Base-by-base conservation (phyloP, 2,888 invertebrate genomes). In the Meiosimyza platycephala region DNA sequence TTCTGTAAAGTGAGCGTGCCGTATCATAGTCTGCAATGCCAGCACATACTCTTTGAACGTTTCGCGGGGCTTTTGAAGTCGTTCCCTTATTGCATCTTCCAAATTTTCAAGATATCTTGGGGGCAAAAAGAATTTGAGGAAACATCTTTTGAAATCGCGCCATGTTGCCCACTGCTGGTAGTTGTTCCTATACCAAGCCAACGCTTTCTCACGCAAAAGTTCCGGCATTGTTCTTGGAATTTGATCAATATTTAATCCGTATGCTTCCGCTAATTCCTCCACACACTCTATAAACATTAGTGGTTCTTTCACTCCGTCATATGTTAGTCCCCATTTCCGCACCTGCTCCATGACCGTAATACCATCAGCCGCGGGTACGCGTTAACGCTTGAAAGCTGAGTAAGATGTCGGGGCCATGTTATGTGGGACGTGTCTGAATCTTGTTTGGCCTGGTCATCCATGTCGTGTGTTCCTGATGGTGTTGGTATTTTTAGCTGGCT, bases 21-120 rank as follows among this genome's bases (percentile, higher is more conserved):
- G 40, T 1, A 40, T 40, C 6, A 40, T 6, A 1, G 40, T 40
- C 7, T 40, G 40, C 5, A 40, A 55, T 5, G 54, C 47, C 16
- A 72, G 13, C 2, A 65, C 33, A 22, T 62, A 72, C 13, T 72
- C 52, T 16, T 33, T 40, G 40, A 59, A 66, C 2, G 12, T 13
- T 47, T 72, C 66, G 5, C 60, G n/a, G 4, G 66, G 33, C 7
- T 40, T n/a, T 40, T 72, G 59, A 3, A 22, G n/a, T 2, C 65
- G n/a, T 2, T 48, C 28, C 2, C 72, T 28, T 15, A 67, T 67
- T 13, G 50, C 62, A n/a, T 72, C 72, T 9, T 72, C 67, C 22
- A 72, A 47, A 11, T 62, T 6, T 16, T 67, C 72, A 12, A 62
- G 47, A 16, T 67, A 72, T 7, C 72, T 28, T 6, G 54, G 1